phyloP scores from a whole-genome alignment of 2,888 invertebrate species.

The Calameuta filiformis region DNA sequence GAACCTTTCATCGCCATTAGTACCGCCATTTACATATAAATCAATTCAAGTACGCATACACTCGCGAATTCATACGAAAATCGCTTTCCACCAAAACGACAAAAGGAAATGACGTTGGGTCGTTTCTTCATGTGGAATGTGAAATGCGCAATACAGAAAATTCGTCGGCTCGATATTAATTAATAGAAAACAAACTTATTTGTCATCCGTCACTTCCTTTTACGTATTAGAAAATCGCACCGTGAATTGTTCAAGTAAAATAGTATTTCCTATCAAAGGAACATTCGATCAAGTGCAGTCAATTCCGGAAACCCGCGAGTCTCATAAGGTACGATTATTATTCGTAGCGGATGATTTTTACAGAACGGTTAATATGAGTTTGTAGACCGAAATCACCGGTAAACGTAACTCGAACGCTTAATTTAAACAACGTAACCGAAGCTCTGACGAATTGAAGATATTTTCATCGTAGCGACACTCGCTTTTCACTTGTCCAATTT shows the following conservation, averaged over 20 bases:
- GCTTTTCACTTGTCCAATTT: constrained; percentile 70
- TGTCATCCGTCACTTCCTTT: background rate
- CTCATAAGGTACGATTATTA: background rate
- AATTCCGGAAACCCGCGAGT: background rate
- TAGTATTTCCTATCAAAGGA: background rate
- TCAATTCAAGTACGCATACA: background rate
- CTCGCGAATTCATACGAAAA: background rate
- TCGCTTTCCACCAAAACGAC: background rate
- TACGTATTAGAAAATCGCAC: background rate
- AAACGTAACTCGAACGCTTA: background rate
- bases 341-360: background rate
- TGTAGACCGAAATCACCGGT: background rate
- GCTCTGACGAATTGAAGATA: background rate
- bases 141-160: constrained; percentile 26
- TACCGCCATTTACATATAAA: too few species aligned
- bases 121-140: constrained; percentile 22
- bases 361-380: background rate
- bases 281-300: background rate
- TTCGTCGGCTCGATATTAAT: background rate
- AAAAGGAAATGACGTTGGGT: background rate
- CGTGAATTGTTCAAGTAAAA: background rate
- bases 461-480: background rate
- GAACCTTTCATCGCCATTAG: background rate
- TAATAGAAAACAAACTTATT: background rate
- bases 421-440: background rate